Conservation (phyloP, 2,113 vertebrate genomes). For the Poeciliopsis retropinna region DNA sequence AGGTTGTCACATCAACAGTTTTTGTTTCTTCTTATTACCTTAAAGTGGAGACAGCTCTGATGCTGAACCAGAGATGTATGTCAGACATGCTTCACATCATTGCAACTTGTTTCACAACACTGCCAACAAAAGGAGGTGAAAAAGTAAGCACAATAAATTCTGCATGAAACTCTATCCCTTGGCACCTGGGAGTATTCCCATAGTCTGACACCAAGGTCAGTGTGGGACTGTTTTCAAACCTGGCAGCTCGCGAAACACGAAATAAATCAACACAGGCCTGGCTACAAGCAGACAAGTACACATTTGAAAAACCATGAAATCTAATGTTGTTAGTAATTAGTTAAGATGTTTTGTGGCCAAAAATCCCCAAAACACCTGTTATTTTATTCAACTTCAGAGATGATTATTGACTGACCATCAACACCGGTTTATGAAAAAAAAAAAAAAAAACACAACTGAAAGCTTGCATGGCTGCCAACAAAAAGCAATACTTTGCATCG, state of each 20-base stretch:
- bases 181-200: neutral
- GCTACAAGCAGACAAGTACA: neutral
- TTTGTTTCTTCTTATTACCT: too few relatives aligned
- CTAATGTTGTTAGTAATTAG: conserved; percentile 13
- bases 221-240: neutral
- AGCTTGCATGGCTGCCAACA: neutral
- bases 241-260: neutral
- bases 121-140: conserved; percentile 29
- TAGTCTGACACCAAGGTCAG: conserved; percentile 12
- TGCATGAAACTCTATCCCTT: conserved; percentile 26
- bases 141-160: conserved; percentile 42
- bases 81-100: conserved; percentile 10
- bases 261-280: neutral
- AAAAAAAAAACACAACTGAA: too few relatives aligned
- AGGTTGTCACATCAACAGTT: too few relatives aligned
- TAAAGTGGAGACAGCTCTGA: neutral
- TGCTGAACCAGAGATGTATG: conserved; percentile 6
- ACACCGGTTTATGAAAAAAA: neutral
- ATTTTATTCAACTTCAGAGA: too few relatives aligned
- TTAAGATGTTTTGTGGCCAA: too few relatives aligned
- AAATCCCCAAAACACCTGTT: too few relatives aligned
- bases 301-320: neutral
- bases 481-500: too few relatives aligned
- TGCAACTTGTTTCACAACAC: conserved; percentile 10
- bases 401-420: too few relatives aligned